These are phyloP conservation scores for Candoia aspera DNA, from an alignment of 2,113 vertebrate species.

Conservation along the genomic window DNA sequence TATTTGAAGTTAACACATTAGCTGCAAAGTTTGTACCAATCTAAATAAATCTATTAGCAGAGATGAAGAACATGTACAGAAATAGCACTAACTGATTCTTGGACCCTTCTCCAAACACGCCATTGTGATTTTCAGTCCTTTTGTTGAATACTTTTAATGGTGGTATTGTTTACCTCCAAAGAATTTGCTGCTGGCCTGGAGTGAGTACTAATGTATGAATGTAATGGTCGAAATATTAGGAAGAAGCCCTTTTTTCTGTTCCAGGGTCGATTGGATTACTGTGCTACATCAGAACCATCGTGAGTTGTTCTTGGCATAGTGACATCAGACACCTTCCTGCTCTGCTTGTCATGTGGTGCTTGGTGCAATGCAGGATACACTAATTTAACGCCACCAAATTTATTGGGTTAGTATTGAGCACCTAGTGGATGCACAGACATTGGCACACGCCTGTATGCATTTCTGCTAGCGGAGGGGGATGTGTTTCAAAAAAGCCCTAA, in stretches of 20 bases:
- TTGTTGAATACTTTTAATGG: not conserved
- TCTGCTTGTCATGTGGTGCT: not conserved
- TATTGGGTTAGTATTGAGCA: not conserved
- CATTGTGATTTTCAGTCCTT: not conserved
- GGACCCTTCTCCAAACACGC: not conserved
- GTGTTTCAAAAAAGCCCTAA: not conserved
- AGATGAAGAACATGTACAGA: not conserved
- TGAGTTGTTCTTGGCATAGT: not conserved
- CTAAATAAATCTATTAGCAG: not conserved
- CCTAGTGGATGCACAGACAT: not conserved
- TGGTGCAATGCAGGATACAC: conserved; percentile 4
- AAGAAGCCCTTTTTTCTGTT: not conserved
- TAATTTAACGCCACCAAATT: not conserved
- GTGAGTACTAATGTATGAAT: not conserved
- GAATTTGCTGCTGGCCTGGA: not conserved
- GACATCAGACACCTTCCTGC: not conserved
- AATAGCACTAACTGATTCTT: not conserved
- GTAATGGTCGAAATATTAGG: not conserved
- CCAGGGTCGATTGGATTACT: not conserved
- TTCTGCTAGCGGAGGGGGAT: not conserved
- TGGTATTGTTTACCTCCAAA: not conserved
- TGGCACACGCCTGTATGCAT: not conserved
- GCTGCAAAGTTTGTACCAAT: not conserved
- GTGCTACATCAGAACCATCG: not conserved
- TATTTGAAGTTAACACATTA: not conserved